Conservation (phyloP, 2,888 invertebrate species). For the Noctua fimbriata region DNA sequence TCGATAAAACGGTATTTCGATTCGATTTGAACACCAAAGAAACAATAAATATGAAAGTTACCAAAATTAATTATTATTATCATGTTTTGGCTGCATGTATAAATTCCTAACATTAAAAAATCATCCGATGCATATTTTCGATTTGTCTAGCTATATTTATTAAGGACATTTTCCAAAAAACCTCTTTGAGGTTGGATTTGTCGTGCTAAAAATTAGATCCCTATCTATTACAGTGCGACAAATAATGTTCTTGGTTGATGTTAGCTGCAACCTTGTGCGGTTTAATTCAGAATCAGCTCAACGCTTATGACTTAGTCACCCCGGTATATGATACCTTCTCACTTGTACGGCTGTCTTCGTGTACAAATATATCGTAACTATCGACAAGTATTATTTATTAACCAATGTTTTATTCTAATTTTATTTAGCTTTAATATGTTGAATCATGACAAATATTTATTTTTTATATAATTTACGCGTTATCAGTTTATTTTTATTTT, state of each 20-base stretch:
- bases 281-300: constrained; percentile 51
- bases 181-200: constrained; percentile 49
- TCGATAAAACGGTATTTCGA: constrained; percentile 20
- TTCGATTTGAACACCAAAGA: constrained; percentile 46
- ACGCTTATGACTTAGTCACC: constrained; percentile 71
- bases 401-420: constrained; percentile 75
- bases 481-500: constrained; percentile 62
- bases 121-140: not conserved
- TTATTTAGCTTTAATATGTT: constrained; percentile 83
- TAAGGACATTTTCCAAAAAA: constrained; percentile 46
- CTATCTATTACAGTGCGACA: constrained; percentile 50
- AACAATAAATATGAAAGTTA: constrained; percentile 15
- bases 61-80: constrained; percentile 17
- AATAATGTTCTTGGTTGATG: constrained; percentile 47
- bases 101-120: not conserved
- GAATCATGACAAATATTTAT: constrained; percentile 89
- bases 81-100: not conserved
- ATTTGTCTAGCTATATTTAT: constrained; percentile 18
- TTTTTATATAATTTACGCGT: constrained; percentile 75
- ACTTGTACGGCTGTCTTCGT: constrained; percentile 80
- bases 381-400: constrained; percentile 84
- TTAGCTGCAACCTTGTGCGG: constrained; percentile 19
- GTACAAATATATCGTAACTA: constrained; percentile 82
- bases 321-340: constrained; percentile 80
- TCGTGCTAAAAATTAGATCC: constrained; percentile 52